A percentile compares a stretch with the other conserved stretches of the same genome.
phyloP scores from a whole-genome alignment of 2,888 invertebrate species.

The Drosophila bunnanda region DNA sequence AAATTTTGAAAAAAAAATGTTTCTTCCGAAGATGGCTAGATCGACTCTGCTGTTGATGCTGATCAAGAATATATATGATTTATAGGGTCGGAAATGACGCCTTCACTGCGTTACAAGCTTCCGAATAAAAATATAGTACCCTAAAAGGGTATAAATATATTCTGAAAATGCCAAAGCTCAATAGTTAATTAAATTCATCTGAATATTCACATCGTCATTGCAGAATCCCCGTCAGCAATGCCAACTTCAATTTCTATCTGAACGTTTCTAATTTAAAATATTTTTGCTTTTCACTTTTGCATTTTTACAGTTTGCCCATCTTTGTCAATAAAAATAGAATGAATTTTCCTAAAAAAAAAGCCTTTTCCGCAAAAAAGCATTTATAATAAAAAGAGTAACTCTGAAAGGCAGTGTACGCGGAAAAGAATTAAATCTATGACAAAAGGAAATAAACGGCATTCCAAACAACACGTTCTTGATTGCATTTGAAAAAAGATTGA shows the following conservation, averaged over 20 bases:
- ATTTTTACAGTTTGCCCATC: constrained; percentile 13
- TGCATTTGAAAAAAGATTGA: constrained; percentile 49
- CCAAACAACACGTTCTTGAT: constrained; percentile 54
- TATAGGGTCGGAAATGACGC: too few relatives aligned
- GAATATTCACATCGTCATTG: constrained; percentile 17
- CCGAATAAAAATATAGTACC: too few relatives aligned
- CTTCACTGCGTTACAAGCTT: too few relatives aligned
- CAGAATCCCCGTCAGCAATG: not conserved
- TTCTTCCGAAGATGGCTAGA: too few relatives aligned
- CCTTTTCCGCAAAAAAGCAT: constrained; percentile 41
- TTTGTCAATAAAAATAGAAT: constrained; percentile 58
- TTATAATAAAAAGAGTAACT: constrained; percentile 33
- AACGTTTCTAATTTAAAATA: constrained; percentile 30
- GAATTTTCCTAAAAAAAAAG: constrained; percentile 6
- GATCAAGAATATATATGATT: too few relatives aligned
- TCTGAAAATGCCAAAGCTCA: not conserved
- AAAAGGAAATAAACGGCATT: constrained; percentile 22
- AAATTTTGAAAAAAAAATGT: too few relatives aligned
- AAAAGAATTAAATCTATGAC: constrained; percentile 57
- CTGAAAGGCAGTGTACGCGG: constrained; percentile 24
- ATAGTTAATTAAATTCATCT: constrained; percentile 36
- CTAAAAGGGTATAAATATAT: not conserved
- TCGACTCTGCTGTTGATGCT: too few relatives aligned
- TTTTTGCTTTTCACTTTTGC: constrained; percentile 21
- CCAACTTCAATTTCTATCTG: constrained; percentile 2